Base-by-base conservation (phyloP, 2,888 invertebrate species). In the Pteria penguin region DNA sequence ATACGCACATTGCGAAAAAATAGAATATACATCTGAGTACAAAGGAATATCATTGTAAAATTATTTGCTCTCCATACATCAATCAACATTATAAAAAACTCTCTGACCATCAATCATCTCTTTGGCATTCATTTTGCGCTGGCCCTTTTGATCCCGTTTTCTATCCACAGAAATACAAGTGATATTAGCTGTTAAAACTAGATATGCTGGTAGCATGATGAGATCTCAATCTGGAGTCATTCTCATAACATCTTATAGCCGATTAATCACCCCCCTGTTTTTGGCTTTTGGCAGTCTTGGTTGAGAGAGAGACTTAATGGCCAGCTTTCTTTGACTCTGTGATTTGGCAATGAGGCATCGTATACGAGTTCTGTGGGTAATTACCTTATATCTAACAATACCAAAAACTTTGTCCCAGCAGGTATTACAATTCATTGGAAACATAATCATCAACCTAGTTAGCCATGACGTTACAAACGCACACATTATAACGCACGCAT, bases 331-430 rank as follows among this genome's bases (percentile, higher is more conserved):
- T 57, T 70, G 57, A 57, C 33, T 60, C 61, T 29, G 57, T 60
- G 61, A 27, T 36, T 61, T 27, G 26, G 70, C 57, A 70, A 70
- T 70, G 70, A 70, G 70, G 70, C 70, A 70, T 60, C 45, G 8
- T 14, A 8, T 14, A 45, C 18, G 18, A 45, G 45, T 1, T 45
- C 45, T 45, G 45, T 45, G 45, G 45, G 45, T 18, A 45, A 45
- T 45, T 45, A 45, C 45, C 45, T 45, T 45, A 45, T 45, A 45
- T 45, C 45, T 45, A 45, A 14, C 45, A 8, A 45, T 45, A 45
- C 45, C 45, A 45, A 45, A 45, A 45, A 45, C 45, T 45, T 45
- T 8, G 45, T 45, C 45, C 45, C 45, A 36, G 45, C 45, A 36
- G 45, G 45, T 11, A 36, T 36, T 36, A 36, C 45, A 36, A 36